A percentile compares a stretch with the other conserved stretches of the same genome.
Conservation (phyloP, 2,888 invertebrate species). For the Chouioia cunea region DNA sequence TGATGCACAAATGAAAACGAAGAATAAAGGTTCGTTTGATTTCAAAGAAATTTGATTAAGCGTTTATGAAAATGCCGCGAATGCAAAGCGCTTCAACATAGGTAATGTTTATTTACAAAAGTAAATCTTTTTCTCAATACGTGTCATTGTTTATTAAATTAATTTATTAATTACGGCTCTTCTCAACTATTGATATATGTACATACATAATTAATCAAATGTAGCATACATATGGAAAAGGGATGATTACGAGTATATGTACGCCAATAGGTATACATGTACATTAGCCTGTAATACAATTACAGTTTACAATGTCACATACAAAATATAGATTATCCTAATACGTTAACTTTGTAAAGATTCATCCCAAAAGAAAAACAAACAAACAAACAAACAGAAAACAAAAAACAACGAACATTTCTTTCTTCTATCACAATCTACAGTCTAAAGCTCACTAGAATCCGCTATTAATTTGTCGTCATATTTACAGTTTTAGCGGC, state of each 20-base stretch:
- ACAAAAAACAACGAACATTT: no score
- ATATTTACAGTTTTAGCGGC: constrained; percentile 37
- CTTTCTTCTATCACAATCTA: constrained; percentile 47
- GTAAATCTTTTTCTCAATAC: constrained; percentile 32
- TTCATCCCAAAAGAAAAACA: no score
- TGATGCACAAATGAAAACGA: no score
- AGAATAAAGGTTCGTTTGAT: no score
- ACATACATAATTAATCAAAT: constrained; percentile 45
- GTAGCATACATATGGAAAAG: constrained; percentile 36
- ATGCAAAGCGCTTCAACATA: constrained; percentile 21
- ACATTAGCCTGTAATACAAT: constrained; percentile 43
- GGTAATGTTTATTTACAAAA: constrained; percentile 44
- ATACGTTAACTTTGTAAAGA: constrained; percentile 14
- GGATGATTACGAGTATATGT: constrained; percentile 40
- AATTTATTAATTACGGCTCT: constrained; percentile 42
- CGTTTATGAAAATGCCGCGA: constrained; percentile 30
- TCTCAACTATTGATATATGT: constrained; percentile 36
- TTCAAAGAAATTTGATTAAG: constrained; percentile 36
- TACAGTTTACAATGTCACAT: constrained; percentile 44
- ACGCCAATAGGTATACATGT: constrained; percentile 30
- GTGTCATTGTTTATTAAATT: constrained; percentile 31
- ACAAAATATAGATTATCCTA: constrained; percentile 42
- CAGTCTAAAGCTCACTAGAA: constrained; percentile 44
- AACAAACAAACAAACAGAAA: no score
- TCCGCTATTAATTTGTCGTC: constrained; percentile 30